Evolutionary conservation across 2,888 invertebrate species (phyloP).

Genomic region (Dicyrtomina minuta): DNA sequence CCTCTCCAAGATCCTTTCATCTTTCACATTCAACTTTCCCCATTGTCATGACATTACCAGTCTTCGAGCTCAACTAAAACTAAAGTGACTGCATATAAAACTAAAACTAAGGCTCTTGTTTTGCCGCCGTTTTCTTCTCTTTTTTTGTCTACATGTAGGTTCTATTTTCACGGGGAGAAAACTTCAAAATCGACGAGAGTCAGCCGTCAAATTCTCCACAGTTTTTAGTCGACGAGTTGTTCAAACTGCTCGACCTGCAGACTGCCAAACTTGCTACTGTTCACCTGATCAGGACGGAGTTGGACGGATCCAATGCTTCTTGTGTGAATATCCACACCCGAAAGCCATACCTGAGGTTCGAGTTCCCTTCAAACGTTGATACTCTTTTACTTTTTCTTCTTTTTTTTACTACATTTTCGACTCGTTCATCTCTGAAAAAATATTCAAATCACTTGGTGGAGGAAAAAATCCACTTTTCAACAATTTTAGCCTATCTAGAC

Average conservation of each 20-base stretch:
- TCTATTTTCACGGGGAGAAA: conserved; percentile 67
- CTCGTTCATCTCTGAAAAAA: background rate
- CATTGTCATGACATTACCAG: conserved; percentile 37
- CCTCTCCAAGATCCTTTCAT: conserved; percentile 29
- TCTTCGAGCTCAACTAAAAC: conserved; percentile 28
- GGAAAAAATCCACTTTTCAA: conserved; percentile 7
- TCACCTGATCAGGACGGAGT: conserved; percentile 67
- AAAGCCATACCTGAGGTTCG: conserved; percentile 44
- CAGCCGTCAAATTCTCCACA: conserved; percentile 64
- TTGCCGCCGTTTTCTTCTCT: conserved; percentile 23
- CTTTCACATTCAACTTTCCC: conserved; percentile 37
- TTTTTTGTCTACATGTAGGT: conserved; percentile 55
- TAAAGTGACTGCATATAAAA: conserved; percentile 27
- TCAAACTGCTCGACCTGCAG: conserved; percentile 63
- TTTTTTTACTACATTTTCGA: background rate
- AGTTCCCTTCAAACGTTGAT: background rate
- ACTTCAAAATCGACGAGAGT: conserved; percentile 62
- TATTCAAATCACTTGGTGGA: conserved; percentile 10
- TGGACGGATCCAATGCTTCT: conserved; percentile 67
- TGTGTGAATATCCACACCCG: conserved; percentile 61
- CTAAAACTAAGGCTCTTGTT: conserved; percentile 21
- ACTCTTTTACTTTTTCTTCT: background rate
- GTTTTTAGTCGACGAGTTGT: conserved; percentile 70
- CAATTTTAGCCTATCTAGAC: background rate
- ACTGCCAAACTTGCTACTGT: conserved; percentile 70